Base-by-base conservation (phyloP, 1,140 invertebrate genomes). In the Aphis craccivora region DNA sequence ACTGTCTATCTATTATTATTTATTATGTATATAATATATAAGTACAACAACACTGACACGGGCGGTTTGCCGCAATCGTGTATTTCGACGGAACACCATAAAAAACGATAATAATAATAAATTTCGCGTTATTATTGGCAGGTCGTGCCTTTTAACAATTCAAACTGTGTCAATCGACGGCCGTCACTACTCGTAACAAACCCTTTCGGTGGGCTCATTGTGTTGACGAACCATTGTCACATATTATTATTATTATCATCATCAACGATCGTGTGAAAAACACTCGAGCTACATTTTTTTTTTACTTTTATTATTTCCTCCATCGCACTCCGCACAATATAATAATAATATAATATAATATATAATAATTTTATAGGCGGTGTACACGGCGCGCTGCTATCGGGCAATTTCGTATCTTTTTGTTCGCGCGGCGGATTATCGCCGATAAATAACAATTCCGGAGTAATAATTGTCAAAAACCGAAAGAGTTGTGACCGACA, bases 401-500 rank as follows among this genome's bases (percentile, higher is more conserved):
- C 76, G 76, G 35, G n/a, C n/a, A 83, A 91, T 76, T 91, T 67
- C 53, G 55, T 43, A 43, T 45, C 55, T 90, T 90, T 60, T 90
- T 90, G 89, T 90, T 90, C 51, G 89, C 43, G 35, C 53, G 37
- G n/a, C 40, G n/a, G 60, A 91, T 83, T 83, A 40, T 76, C 90
- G 90, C 90, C 90, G 90, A 91, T 91, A 91, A 91, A 91, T 83
- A 83, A 91, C 90, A 83, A 91, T 83, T 83, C 90, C 90, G 90
- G 67, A n/a, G 90, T 45, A 76, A 91, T 91, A 91, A 91, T 91
- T 91, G 90, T 91, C 90, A 91, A 81, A 51, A 81, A 35, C 55
- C 90, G 90, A 83, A 91, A 91, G 90, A 91, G 90, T 91, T 91
- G 67, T 40, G 84, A 91, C 53, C 89, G 89, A 91, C 87, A 48